A percentile compares a stretch with the other conserved stretches of the same genome.
Conservation (phyloP, 2,888 invertebrate genomes). For the Synergus gifuensis region DNA sequence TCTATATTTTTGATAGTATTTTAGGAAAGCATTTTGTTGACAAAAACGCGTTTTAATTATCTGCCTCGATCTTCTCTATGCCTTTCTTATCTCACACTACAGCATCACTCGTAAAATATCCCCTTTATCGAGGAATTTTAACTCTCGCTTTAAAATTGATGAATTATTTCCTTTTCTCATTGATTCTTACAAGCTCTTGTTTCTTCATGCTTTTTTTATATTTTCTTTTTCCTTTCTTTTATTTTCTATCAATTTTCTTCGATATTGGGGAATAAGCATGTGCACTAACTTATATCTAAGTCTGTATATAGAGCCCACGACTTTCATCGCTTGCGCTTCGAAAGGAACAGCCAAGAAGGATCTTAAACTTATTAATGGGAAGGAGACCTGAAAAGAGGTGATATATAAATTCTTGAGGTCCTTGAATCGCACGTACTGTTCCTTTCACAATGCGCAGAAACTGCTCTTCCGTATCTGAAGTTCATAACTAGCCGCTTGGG, state of each 20-base stretch:
- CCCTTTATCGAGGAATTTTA: constrained; percentile 27
- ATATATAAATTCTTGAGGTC: constrained; percentile 21
- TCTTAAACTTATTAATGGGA: constrained; percentile 45
- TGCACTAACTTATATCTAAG: constrained; percentile 74
- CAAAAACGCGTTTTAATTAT: constrained; percentile 14
- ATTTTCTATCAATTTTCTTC: constrained; percentile 9
- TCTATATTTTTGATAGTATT: background rate
- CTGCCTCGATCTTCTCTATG: constrained; percentile 26
- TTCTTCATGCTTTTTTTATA: constrained; percentile 17
- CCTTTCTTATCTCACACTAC: constrained; percentile 26
- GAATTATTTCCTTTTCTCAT: constrained; percentile 28
- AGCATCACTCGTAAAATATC: constrained; percentile 27
- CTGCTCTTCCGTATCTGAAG: constrained; percentile 67
- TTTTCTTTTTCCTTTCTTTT: background rate
- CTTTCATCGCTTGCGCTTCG: constrained; percentile 72
- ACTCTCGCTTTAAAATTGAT: background rate
- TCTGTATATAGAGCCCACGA: constrained; percentile 72
- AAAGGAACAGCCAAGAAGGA: constrained; percentile 55
- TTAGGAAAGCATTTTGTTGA: constrained; percentile 9
- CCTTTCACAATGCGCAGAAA: constrained; percentile 66
- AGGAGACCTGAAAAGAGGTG: constrained; percentile 16
- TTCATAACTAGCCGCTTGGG: constrained; percentile 77
- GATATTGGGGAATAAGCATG: constrained; percentile 74
- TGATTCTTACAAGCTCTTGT: background rate
- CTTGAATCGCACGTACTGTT: constrained; percentile 57